Percentiles rank a stretch among this genome's conserved stretches.
Evolutionary conservation across 2,113 vertebrate species (phyloP).

Genomic region (Sterna hirundo): DNA sequence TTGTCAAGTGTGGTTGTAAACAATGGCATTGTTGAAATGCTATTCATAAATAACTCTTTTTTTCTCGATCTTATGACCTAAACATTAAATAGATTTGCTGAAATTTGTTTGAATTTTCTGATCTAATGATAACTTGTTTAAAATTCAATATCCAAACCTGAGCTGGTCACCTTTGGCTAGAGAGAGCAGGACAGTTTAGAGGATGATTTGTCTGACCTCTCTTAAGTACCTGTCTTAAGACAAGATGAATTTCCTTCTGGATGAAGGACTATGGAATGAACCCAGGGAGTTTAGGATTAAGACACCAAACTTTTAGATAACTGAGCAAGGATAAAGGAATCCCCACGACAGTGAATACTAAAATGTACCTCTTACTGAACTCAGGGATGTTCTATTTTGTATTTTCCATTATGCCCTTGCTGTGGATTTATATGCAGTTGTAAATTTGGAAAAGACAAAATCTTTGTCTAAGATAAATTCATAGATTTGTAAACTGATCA

Average conservation of each 20-base stretch:
- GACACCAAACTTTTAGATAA: neutral
- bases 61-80: neutral
- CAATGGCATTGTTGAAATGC: neutral
- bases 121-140: neutral
- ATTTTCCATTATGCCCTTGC: neutral
- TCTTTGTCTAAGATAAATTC: neutral
- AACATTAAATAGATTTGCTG: neutral
- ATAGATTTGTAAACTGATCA: neutral
- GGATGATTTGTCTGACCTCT: neutral
- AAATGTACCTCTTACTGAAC: neutral
- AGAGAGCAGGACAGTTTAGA: neutral
- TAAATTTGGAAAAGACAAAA: neutral
- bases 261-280: neutral
- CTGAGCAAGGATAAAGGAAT: neutral
- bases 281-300: neutral
- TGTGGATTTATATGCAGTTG: neutral
- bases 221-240: neutral
- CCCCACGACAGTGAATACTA: neutral
- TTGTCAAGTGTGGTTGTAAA: neutral
- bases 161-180: conserved; percentile 3
- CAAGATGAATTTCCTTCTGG: neutral
- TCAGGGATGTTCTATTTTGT: neutral
- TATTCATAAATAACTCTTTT: neutral
- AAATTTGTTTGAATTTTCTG: neutral
- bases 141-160: neutral